A percentile compares a stretch with the other conserved stretches of the same genome.
phyloP scores from a whole-genome alignment of 2,113 vertebrate genomes.

The crab-eating macaque (Macaca fascicularis) region T2T-MFA8v1.1 NC_088390.1:14442001-14442500 shows the following conservation, averaged over 20 bases:
- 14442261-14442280: neutral
- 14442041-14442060: neutral
- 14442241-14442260: neutral
- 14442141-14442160: neutral
- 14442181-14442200: neutral
- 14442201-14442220: neutral
- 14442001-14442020: neutral
- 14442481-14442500: neutral
- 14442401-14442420: neutral
- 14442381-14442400: neutral
- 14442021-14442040: no score
- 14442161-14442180: neutral
- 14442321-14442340: neutral
- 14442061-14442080: no score
- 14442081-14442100: neutral
- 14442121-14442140: neutral
- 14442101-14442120: neutral
- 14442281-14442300: neutral
- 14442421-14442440: neutral
- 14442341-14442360: neutral
- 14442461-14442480: neutral
- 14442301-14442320: neutral
- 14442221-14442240: neutral
- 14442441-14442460: neutral
- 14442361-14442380: neutral